Evolutionary conservation across 2,888 invertebrate genomes (phyloP), one percentile per base, ranked within the genome.

Genomic region (Archips crataeganus): DNA sequence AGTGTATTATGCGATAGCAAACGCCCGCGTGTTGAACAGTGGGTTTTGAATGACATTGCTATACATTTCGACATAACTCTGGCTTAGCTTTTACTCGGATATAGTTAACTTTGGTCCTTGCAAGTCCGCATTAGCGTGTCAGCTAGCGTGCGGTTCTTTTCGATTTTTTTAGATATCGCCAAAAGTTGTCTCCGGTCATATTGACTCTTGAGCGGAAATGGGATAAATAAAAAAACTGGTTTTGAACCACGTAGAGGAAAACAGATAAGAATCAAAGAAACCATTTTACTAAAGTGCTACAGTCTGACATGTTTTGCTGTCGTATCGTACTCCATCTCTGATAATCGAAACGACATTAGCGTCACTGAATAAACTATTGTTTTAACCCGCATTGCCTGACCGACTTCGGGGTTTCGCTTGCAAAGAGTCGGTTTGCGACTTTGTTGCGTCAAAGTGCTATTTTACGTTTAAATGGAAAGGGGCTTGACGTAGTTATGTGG

Each of bases 291-390:
- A 2, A 15, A 51, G 15, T 6, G 23, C 23, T 23, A 51, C 32
- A 10, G 32, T 32, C 32, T 11, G 6, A 6, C 57, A 57, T 54
- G 57, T 57, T 57, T 57, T 32, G 57, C 57, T 54, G 9, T 54
- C 51, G 51, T 57, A 32, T 5, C n/a, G 1, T 57, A 11, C 32
- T n/a, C n/a, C n/a, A n/a, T n/a, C n/a, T n/a, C 49, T 49, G 49
- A 45, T 4, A 51, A 51, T 51, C 4, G 51, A 57, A 57, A 11
- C 32, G 32, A 57, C 57, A 8, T 36, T 60, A 36, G 6, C n/a
- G 36, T 45, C 39, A 67, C 54, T 61, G 13, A 13, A 36, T 47
- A 36, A 72, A 57, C 67, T 57, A 66, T 66, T 72, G 61, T 62
- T 72, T 36, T 51, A 42, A 54, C 51, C 65, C 23, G 71, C 54